phyloP scores from a whole-genome alignment of 2,113 vertebrate species.

The Hemichromis elongatus region DNA sequence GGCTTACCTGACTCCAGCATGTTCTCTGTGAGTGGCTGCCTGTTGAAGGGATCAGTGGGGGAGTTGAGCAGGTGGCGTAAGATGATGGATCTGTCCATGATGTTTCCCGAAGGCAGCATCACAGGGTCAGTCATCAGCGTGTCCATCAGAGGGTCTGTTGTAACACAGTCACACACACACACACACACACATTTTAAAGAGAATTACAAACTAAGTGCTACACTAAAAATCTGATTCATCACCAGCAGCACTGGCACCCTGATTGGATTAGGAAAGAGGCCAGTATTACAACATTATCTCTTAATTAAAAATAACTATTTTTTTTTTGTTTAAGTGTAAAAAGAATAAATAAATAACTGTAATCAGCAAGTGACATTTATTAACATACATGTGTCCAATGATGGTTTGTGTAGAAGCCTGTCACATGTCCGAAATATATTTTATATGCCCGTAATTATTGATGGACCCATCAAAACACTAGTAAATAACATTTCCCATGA shows the following conservation, averaged over 20 bases:
- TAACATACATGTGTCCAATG: background rate
- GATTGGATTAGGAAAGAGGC: background rate
- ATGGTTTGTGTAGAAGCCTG: background rate
- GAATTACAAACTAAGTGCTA: fast-evolving
- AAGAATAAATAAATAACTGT: background rate
- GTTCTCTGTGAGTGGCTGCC: slow-evolving; percentile 91
- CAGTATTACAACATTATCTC: background rate
- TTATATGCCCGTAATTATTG: background rate
- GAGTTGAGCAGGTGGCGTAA: slow-evolving; percentile 95
- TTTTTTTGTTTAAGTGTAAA: background rate
- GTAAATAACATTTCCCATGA: slow-evolving; percentile 17
- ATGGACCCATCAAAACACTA: slow-evolving; percentile 2
- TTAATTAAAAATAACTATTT: no score
- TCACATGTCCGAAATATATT: background rate
- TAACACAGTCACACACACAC: background rate
- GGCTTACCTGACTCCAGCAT: slow-evolving; percentile 94
- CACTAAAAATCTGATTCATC: background rate
- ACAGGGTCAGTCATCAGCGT: slow-evolving; percentile 97
- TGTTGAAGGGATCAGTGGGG: slow-evolving; percentile 96
- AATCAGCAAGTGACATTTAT: background rate
- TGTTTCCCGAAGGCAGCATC: slow-evolving; percentile 90
- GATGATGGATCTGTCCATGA: slow-evolving; percentile 97
- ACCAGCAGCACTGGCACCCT: background rate
- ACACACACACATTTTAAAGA: background rate
- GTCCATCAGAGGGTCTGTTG: slow-evolving; percentile 94